These are phyloP conservation scores for Equus quagga DNA, from an alignment of 2,113 vertebrate species.

Conservation along the genomic window DNA sequence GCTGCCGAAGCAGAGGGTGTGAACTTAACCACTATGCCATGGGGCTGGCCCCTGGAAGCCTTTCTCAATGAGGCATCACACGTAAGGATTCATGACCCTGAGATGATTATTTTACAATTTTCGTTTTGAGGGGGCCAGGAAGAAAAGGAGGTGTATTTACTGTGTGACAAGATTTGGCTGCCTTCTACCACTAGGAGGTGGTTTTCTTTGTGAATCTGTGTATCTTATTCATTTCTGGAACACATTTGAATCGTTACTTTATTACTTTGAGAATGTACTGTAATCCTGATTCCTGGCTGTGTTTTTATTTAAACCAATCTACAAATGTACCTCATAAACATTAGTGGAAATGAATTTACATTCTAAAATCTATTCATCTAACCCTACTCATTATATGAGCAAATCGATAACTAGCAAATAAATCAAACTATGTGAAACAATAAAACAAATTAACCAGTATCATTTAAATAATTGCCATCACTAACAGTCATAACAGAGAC, in stretches of 20 bases:
- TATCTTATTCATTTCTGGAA: constrained; percentile 61
- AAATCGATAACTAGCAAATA: constrained; percentile 81
- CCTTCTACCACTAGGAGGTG: background rate
- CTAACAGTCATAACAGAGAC: constrained; percentile 72
- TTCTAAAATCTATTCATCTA: constrained; percentile 85
- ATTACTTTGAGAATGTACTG: constrained; percentile 74
- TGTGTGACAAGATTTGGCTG: background rate
- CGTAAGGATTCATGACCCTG: background rate
- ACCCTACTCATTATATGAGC: constrained; percentile 79
- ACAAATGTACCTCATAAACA: constrained; percentile 82
- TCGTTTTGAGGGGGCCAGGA: background rate
- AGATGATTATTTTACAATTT: background rate
- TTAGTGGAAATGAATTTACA: constrained; percentile 82
- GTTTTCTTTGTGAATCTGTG: background rate
- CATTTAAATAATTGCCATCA: constrained; percentile 84
- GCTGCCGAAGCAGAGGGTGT: no score
- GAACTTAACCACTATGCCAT: no score
- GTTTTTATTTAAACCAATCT: constrained; percentile 82
- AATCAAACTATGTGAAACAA: constrained; percentile 84
- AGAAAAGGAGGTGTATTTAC: background rate
- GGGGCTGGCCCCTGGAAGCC: no score
- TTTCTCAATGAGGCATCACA: background rate
- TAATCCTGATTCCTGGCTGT: constrained; percentile 80
- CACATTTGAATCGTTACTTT: constrained; percentile 53
- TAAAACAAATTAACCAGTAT: constrained; percentile 83